Percentiles rank a stretch among this genome's conserved stretches.
These are phyloP conservation scores for Enoplosus armatus DNA, from an alignment of 2,797 vertebrate genomes.

Conservation along the genomic window DNA sequence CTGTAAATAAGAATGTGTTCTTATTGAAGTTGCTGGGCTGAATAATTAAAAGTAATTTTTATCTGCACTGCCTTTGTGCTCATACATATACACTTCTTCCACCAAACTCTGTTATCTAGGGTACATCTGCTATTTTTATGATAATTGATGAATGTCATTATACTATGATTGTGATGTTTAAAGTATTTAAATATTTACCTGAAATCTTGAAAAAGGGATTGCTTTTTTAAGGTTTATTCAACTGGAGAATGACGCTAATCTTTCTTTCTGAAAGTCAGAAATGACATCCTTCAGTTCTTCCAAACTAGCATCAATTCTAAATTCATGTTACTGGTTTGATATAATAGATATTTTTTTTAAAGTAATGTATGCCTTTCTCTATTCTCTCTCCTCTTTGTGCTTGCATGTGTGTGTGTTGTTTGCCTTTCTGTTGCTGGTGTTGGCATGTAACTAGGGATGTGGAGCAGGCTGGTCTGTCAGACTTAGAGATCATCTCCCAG, in stretches of 20 bases:
- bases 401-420: constrained; percentile 15
- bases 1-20: constrained; percentile 60
- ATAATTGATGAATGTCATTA: constrained; percentile 4
- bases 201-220: neutral
- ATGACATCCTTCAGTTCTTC: neutral
- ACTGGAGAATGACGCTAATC: neutral
- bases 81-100: constrained; percentile 7
- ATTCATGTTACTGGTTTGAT: neutral
- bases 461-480: constrained; percentile 86
- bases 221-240: neutral
- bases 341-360: constrained; percentile 10
- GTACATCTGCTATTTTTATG: constrained; percentile 13
- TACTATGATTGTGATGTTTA: neutral
- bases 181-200: constrained; percentile 9
- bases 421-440: constrained; percentile 42
- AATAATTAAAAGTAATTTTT: constrained; percentile 51
- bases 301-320: neutral
- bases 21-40: constrained; percentile 41
- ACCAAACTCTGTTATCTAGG: constrained; percentile 4
- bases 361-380: constrained; percentile 29
- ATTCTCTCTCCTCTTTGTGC: constrained; percentile 33
- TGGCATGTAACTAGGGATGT: constrained; percentile 66
- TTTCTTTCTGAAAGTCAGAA: neutral
- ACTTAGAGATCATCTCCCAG: constrained; percentile 94
- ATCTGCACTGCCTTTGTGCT: constrained; percentile 38